phyloP scores from a whole-genome alignment of 2,113 vertebrate species.

The Tachycineta bicolor region DNA sequence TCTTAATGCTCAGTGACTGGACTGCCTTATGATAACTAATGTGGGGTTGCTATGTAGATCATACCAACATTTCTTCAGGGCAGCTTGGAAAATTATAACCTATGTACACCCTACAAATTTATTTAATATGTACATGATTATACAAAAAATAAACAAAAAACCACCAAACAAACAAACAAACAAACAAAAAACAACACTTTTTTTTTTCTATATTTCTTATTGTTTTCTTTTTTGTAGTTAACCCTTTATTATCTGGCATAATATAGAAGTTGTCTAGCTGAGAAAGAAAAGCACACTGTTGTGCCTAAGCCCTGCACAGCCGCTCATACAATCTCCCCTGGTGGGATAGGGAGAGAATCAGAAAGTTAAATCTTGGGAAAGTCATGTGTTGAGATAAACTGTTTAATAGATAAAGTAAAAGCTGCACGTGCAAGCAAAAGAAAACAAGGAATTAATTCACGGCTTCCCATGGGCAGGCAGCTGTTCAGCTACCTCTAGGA shows the following conservation, averaged over 20 bases:
- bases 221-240: background rate
- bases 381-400: background rate
- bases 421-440: background rate
- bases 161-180: no score
- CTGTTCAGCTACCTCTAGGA: background rate
- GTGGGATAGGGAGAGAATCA: background rate
- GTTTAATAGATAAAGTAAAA: background rate
- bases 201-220: background rate
- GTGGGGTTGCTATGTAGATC: background rate
- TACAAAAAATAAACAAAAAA: background rate
- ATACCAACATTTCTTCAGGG: background rate
- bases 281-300: background rate
- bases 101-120: background rate
- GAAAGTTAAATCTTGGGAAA: background rate
- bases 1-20: background rate
- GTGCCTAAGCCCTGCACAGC: background rate
- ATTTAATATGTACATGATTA: background rate
- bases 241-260: background rate
- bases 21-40: background rate
- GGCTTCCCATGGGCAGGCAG: no score
- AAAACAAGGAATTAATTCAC: background rate
- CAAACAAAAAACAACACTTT: no score
- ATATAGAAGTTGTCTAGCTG: background rate
- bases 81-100: background rate
- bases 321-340: background rate